These are phyloP conservation scores for Macropus fuliginosus DNA, from an alignment of 2,797 vertebrate species.

Conservation along the genomic window DNA sequence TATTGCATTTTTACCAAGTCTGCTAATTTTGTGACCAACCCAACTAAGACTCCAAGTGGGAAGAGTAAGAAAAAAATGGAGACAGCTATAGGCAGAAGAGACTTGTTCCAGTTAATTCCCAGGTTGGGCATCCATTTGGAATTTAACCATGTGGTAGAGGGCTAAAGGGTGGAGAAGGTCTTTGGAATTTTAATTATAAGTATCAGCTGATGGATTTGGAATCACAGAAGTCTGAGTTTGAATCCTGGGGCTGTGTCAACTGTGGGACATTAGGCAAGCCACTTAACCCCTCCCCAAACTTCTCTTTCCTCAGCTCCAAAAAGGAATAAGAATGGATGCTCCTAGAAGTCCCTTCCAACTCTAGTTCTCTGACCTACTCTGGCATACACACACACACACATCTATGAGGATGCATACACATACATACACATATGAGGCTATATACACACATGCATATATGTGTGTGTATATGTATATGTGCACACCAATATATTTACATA, in stretches of 20 bases:
- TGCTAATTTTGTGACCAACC: background rate
- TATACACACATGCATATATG: no score
- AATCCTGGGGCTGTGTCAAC: background rate
- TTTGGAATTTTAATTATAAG: background rate
- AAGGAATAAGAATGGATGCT: background rate
- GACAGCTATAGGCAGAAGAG: background rate
- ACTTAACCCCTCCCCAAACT: background rate
- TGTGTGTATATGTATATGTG: no score
- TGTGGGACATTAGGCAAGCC: background rate
- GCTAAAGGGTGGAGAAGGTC: background rate
- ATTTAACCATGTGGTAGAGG: background rate
- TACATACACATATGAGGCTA: background rate
- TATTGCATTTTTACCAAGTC: background rate
- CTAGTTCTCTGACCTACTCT: background rate
- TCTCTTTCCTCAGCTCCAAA: background rate
- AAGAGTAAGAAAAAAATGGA: background rate
- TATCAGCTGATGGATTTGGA: background rate
- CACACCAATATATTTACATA: no score
- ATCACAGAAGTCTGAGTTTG: background rate
- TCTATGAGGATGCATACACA: background rate
- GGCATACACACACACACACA: background rate
- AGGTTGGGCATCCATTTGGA: background rate
- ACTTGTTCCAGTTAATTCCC: background rate
- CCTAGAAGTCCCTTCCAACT: background rate
- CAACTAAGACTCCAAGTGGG: background rate